Evolutionary conservation across 37 sponge, comb jelly and placozoan species (phyloP).

Genomic region (Halichondria panicea): DNA sequence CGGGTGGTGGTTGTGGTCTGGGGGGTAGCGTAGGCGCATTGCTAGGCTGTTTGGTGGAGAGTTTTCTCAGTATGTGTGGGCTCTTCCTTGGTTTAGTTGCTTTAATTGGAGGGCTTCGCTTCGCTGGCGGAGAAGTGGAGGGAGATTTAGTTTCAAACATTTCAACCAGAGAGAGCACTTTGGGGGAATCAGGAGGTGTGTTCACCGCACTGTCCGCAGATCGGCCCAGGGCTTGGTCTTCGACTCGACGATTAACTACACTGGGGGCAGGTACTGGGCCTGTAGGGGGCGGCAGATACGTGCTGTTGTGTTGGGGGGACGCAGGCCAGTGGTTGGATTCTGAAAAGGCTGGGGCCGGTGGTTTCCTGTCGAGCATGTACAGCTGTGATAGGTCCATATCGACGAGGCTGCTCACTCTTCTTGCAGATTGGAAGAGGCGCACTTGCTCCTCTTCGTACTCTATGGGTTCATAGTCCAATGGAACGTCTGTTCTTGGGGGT

Average conservation of each 20-base stretch:
- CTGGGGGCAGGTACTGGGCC: too few species aligned
- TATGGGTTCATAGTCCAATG: background rate
- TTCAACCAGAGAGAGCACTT: slow-evolving; percentile 12
- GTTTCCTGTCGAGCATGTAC: background rate
- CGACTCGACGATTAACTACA: too few species aligned
- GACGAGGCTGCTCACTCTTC: slow-evolving; percentile 5
- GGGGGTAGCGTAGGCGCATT: slow-evolving; percentile 12
- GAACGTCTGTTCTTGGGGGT: slow-evolving; percentile 9
- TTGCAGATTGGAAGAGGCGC: background rate
- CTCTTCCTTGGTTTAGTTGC: background rate
- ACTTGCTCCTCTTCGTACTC: background rate
- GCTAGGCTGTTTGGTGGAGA: background rate
- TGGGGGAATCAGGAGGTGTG: too few species aligned
- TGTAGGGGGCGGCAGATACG: too few species aligned
- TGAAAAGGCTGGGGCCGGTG: too few species aligned
- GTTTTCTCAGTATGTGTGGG: background rate
- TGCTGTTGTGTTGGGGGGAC: too few species aligned
- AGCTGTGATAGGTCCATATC: background rate
- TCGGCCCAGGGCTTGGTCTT: background rate
- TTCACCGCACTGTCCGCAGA: background rate
- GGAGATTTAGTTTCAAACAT: slow-evolving; percentile 39
- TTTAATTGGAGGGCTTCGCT: background rate
- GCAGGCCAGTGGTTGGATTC: too few species aligned
- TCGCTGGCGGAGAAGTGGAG: background rate
- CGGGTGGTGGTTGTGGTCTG: slow-evolving; percentile 5